Conservation (phyloP, 2,797 vertebrate species). For the Esox masquinongy region DNA sequence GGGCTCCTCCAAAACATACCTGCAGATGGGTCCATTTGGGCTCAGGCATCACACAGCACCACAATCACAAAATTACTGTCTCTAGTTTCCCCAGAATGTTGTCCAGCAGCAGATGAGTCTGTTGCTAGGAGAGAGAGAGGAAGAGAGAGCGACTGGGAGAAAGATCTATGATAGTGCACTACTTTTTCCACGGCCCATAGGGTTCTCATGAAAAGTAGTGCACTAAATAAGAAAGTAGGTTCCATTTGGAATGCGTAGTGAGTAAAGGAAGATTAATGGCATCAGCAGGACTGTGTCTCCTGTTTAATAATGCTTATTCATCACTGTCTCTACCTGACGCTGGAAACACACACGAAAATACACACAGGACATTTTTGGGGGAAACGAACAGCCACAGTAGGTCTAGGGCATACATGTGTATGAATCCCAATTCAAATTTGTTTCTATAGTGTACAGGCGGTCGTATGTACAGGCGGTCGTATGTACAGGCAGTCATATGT, state of each 20-base stretch:
- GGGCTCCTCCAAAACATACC: too few species aligned
- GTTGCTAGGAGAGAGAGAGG: not conserved
- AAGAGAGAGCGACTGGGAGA: not conserved
- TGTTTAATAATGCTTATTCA: conserved; percentile 61
- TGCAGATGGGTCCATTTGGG: too few species aligned
- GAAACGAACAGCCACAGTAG: not conserved
- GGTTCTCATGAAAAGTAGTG: not conserved
- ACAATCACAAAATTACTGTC: too few species aligned
- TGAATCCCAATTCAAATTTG: too few species aligned
- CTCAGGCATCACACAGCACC: too few species aligned
- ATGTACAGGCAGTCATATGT: not conserved
- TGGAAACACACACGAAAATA: not conserved
- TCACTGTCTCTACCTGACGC: conserved; percentile 27
- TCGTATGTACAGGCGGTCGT: not conserved
- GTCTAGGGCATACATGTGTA: not conserved
- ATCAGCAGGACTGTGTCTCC: conserved; percentile 53
- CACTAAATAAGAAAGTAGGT: not conserved
- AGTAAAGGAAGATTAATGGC: conserved; percentile 69
- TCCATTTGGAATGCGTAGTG: not conserved
- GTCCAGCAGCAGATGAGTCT: too few species aligned
- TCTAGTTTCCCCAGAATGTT: too few species aligned
- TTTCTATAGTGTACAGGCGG: not conserved
- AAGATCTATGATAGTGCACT: not conserved
- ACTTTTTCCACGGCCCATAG: not conserved
- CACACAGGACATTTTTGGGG: not conserved